Base-by-base conservation (phyloP, 2,888 invertebrate species). In the Aspidapion aeneum region DNA sequence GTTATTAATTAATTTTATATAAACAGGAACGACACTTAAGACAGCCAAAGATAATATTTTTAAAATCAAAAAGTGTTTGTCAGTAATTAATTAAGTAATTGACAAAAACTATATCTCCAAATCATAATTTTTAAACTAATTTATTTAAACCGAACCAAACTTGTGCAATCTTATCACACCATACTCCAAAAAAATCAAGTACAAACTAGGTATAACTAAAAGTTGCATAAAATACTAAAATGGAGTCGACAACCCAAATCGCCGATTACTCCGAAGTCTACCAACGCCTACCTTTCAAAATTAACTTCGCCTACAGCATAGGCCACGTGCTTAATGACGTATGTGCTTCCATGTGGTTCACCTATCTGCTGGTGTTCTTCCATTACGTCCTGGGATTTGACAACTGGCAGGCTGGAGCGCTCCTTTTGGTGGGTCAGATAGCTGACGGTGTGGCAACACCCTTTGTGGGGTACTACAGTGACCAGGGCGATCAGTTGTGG, bases 291-390 rank as follows among this genome's bases (percentile, higher is more conserved):
- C 78, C 82, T 7, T 67, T 75, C 17, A 76, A 74, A 62, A 71
- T 79, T 61, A 81, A 80, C 71, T 67, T 90, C 18, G 85, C 87
- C 0, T 93, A 89, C 78, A 85, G 86, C 19, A 85, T 94, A 54
- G 96, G 96, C 0, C 96, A 97, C 80, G 88, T 96, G 49, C 82
- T 95, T 69, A 97, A 97, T 79, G 96, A 97, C 81, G 86, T 97
- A 21, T 94, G 94, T 79, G 94, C 96, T 21, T 92, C 94, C 62
- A 91, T 97, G 86, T 96, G 96, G 96, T 97, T 96, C 79, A 93
- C 93, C 0, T 97, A 96, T 79, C 84, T 95, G 57, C 83, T 97
- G 72, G 88, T 96, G 21, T 96, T 88, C 80, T 90, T 94, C 74
- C 85, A 86, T 74, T 78, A 85, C 68, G 86, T 86, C 7, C 78